A percentile compares a stretch with the other conserved stretches of the same genome.
These are phyloP conservation scores for Sabellastarte sp. DNA, from an alignment of 2,888 invertebrate genomes.

Conservation along the genomic window DNA sequence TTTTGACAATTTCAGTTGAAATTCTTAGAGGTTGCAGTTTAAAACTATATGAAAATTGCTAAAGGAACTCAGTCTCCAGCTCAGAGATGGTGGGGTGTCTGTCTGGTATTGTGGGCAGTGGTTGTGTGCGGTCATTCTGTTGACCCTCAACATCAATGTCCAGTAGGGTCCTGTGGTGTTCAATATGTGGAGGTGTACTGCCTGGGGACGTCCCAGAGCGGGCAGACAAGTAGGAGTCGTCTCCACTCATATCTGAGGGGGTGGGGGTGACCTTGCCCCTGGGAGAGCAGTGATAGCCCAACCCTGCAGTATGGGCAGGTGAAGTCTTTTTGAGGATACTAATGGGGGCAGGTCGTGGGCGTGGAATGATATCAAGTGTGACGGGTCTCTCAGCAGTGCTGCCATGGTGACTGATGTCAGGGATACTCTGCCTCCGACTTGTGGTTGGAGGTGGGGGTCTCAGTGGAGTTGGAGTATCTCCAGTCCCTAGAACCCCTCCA, in stretches of 20 bases:
- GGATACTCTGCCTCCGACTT: not conserved
- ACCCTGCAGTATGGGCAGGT: slow-evolving; percentile 21
- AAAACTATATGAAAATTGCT: not conserved
- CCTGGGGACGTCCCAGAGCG: slow-evolving; percentile 65
- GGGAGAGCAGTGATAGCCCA: slow-evolving; percentile 11
- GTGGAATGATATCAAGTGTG: slow-evolving; percentile 66
- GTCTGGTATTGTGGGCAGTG: slow-evolving; percentile 32
- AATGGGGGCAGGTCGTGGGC: slow-evolving; percentile 60
- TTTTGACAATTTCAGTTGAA: too few species aligned
- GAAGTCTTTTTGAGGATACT: slow-evolving; percentile 26
- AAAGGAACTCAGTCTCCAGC: slow-evolving; percentile 24
- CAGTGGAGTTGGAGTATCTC: not conserved
- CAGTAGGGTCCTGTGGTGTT: slow-evolving; percentile 51
- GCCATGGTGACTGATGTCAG: slow-evolving; percentile 17
- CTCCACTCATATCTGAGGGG: slow-evolving; percentile 63
- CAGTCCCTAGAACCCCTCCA: slow-evolving; percentile 26
- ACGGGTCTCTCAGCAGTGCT: slow-evolving; percentile 65
- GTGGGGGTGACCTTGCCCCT: slow-evolving; percentile 26
- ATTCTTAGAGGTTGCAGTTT: too few species aligned
- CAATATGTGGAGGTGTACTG: slow-evolving; percentile 52
- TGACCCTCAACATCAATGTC: slow-evolving; percentile 58
- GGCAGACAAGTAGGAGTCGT: slow-evolving; percentile 74
- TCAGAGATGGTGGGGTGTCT: slow-evolving; percentile 18
- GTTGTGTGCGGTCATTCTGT: slow-evolving; percentile 49
- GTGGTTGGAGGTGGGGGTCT: not conserved